A percentile compares a stretch with the other conserved stretches of the same genome.
Conservation (phyloP, 2,797 vertebrate species). For the Phoeniculus purpureus region DNA sequence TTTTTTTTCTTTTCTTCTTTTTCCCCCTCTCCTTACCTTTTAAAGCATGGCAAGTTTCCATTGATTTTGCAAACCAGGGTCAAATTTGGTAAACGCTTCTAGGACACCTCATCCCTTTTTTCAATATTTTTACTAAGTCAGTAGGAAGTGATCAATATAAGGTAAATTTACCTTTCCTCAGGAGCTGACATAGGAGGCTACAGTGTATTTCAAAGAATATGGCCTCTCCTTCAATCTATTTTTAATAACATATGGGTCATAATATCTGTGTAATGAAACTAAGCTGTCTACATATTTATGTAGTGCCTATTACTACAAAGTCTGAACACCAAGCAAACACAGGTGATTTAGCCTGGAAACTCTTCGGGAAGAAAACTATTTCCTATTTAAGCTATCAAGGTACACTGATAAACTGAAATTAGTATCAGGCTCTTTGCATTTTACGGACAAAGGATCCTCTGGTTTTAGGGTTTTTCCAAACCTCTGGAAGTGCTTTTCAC, state of each 20-base stretch:
- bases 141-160: slow-evolving; percentile 43
- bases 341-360: slow-evolving; percentile 35
- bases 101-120: not conserved
- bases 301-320: slow-evolving; percentile 42
- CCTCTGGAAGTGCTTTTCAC: not conserved
- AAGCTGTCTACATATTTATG: slow-evolving; percentile 54
- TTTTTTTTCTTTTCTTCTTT: not conserved
- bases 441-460: not conserved
- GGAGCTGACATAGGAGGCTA: not conserved
- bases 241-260: not conserved
- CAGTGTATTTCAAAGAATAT: slow-evolving; percentile 19
- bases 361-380: slow-evolving; percentile 34
- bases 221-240: not conserved
- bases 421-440: not conserved
- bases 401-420: slow-evolving; percentile 21
- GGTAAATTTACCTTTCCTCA: slow-evolving; percentile 27
- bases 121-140: not conserved
- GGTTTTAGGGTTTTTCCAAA: not conserved
- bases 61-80: slow-evolving; percentile 48
- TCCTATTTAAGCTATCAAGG: slow-evolving; percentile 9
- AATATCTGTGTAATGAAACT: slow-evolving; percentile 34
- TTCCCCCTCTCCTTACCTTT: slow-evolving; percentile 60
- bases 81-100: slow-evolving; percentile 20
- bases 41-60: slow-evolving; percentile 62
- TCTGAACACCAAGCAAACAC: slow-evolving; percentile 12